These are phyloP conservation scores for Zophobas atratus DNA, from an alignment of 1,140 invertebrate species.

Conservation along the genomic window DNA sequence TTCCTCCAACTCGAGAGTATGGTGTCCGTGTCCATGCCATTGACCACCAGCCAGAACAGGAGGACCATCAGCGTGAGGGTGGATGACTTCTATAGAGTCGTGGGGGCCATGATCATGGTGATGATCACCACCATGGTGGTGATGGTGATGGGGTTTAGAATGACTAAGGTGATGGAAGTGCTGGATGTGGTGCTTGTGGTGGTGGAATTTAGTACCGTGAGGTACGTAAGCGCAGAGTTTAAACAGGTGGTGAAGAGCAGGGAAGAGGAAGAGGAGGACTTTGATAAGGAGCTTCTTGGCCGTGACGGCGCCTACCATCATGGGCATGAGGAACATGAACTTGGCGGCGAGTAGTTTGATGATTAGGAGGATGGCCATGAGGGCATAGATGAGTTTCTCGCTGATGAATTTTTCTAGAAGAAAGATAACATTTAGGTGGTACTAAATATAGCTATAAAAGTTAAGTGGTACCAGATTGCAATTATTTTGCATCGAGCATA, in stretches of 20 bases:
- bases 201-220: slow-evolving; percentile 82
- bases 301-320: slow-evolving; percentile 82
- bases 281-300: slow-evolving; percentile 88
- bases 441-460: too few relatives aligned
- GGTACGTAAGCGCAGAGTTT: slow-evolving; percentile 87
- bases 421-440: slow-evolving; percentile 42
- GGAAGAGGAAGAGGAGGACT: slow-evolving; percentile 84
- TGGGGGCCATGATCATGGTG: slow-evolving; percentile 68
- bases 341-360: slow-evolving; percentile 85
- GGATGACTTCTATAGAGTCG: slow-evolving; percentile 64
- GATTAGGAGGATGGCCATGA: slow-evolving; percentile 82
- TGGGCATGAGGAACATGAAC: slow-evolving; percentile 81
- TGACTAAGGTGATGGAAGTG: slow-evolving; percentile 74
- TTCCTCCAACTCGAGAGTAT: slow-evolving; percentile 45
- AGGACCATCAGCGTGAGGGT: slow-evolving; percentile 51
- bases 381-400: slow-evolving; percentile 80
- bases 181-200: slow-evolving; percentile 82
- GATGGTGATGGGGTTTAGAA: slow-evolving; percentile 58
- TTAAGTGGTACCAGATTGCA: too few relatives aligned
- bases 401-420: slow-evolving; percentile 84
- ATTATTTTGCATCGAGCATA: too few relatives aligned
- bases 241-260: slow-evolving; percentile 85
- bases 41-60: slow-evolving; percentile 14
- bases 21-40: slow-evolving; percentile 43
- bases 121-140: slow-evolving; percentile 53